Conservation (phyloP, 2,113 vertebrate genomes). For the Amblyornis subalaris region DNA sequence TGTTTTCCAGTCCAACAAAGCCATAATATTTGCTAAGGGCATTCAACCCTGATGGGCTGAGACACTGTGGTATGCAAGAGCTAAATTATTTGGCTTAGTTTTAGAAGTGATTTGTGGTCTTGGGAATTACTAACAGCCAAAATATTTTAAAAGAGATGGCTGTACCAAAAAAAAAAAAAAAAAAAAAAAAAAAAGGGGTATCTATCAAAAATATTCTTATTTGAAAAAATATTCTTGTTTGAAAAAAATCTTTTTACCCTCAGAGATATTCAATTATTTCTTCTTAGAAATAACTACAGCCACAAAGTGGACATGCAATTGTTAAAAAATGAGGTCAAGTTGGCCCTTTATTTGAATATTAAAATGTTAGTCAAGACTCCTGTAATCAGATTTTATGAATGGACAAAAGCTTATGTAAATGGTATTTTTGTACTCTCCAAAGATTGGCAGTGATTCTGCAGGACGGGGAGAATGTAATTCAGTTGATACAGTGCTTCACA, state of each 20-base stretch:
- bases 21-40: neutral
- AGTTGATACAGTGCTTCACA: neutral
- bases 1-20: neutral
- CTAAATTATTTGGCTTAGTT: constrained; percentile 7
- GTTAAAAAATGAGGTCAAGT: neutral
- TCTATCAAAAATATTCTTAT: neutral
- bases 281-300: neutral
- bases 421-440: neutral
- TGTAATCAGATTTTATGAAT: neutral
- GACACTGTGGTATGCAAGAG: neutral
- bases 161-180: neutral
- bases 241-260: neutral
- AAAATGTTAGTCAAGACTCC: neutral
- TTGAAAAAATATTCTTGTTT: neutral
- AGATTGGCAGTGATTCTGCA: neutral
- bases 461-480: neutral
- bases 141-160: neutral
- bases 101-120: neutral
- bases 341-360: neutral
- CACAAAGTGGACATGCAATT: neutral
- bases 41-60: constrained; percentile 18
- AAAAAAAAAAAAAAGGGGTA: neutral
- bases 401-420: neutral
- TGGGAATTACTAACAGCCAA: constrained; percentile 1
- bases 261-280: neutral